Conservation (phyloP, 2,113 vertebrate genomes). For the Poecile atricapillus region DNA sequence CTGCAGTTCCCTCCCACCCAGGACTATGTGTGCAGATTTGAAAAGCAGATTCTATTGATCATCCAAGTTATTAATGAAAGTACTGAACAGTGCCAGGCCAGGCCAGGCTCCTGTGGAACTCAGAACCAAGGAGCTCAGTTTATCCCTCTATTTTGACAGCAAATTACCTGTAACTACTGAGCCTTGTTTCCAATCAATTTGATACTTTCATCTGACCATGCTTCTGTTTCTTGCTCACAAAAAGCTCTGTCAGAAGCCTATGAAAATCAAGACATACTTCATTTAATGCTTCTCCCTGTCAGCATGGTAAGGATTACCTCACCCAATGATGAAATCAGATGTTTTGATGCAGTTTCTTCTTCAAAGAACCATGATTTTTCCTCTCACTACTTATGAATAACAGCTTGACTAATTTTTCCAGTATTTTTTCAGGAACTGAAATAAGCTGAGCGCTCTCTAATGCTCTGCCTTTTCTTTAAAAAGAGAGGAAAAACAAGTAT, state of each 20-base stretch:
- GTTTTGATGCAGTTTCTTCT: neutral
- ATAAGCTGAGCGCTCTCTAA: neutral
- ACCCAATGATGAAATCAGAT: slow-evolving; percentile 21
- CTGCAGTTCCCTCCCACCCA: neutral
- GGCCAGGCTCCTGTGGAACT: neutral
- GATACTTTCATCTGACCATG: neutral
- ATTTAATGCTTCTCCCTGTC: slow-evolving; percentile 1
- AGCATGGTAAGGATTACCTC: slow-evolving; percentile 13
- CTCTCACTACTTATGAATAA: neutral
- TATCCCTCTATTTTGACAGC: neutral
- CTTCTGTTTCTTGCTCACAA: neutral
- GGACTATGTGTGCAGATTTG: neutral
- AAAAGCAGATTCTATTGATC: neutral
- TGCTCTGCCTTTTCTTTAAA: neutral
- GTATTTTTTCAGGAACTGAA: slow-evolving; percentile 29
- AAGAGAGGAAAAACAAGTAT: neutral
- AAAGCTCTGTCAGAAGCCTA: neutral
- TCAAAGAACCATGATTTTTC: neutral
- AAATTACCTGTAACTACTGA: neutral
- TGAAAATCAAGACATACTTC: neutral
- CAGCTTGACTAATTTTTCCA: slow-evolving; percentile 11
- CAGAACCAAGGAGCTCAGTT: neutral
- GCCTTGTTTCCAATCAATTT: neutral
- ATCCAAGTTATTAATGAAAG: neutral
- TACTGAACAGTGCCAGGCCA: neutral